Evolutionary conservation across 2,113 vertebrate species (phyloP).

Genomic region (Fukomys damarensis): DNA sequence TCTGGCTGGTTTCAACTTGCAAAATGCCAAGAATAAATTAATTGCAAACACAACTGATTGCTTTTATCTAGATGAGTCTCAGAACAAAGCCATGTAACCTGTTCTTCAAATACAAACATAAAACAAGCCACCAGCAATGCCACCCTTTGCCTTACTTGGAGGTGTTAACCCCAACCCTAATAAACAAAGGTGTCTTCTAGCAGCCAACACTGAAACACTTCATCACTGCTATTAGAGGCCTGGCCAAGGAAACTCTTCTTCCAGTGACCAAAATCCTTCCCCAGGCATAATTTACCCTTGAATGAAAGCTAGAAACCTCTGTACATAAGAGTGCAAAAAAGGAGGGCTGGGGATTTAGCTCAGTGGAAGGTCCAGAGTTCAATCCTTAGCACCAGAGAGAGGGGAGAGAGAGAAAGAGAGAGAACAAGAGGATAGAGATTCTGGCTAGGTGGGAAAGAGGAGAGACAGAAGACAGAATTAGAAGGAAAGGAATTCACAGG

Average conservation of each 20-base stretch:
- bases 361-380: too few relatives aligned
- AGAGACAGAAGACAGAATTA: background rate
- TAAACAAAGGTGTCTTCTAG: background rate
- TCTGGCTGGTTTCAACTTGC: background rate
- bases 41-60: background rate
- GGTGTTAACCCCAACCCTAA: background rate
- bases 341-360: too few relatives aligned
- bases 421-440: too few relatives aligned
- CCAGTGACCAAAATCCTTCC: background rate
- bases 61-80: background rate
- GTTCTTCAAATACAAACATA: background rate
- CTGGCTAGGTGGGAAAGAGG: fast-evolving
- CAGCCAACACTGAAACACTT: background rate
- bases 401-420: too few relatives aligned
- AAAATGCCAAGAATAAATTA: background rate
- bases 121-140: background rate
- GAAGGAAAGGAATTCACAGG: background rate
- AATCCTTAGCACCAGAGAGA: too few relatives aligned
- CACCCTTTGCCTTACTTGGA: background rate
- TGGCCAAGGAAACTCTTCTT: background rate
- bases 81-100: background rate
- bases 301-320: background rate
- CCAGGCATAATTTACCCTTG: background rate
- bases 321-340: background rate
- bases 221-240: too few relatives aligned